Evolutionary conservation across 1,140 invertebrate genomes (phyloP).

Genomic region (Leptinotarsa lineolata): DNA sequence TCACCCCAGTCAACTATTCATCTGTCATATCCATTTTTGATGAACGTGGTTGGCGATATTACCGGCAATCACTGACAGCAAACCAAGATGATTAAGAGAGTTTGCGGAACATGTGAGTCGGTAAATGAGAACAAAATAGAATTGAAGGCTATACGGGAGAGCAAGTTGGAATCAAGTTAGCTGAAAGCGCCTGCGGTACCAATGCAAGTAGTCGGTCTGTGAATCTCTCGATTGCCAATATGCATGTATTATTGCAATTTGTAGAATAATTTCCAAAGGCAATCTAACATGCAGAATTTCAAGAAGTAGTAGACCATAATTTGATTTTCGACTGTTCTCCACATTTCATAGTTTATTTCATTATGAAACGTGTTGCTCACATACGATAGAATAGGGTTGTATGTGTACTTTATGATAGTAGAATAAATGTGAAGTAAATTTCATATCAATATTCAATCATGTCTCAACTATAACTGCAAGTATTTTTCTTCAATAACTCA

Average conservation of each 20-base stretch:
- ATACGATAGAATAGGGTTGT: too few species aligned
- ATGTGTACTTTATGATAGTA: too few species aligned
- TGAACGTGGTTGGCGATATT: slow-evolving; percentile 20
- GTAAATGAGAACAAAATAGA: slow-evolving; percentile 31
- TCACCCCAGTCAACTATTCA: too few species aligned
- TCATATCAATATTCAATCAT: too few species aligned
- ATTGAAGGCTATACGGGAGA: slow-evolving; percentile 30
- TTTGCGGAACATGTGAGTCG: slow-evolving; percentile 31
- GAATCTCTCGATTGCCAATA: slow-evolving; percentile 51
- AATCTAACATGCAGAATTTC: slow-evolving; percentile 39
- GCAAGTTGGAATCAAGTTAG: slow-evolving; percentile 30
- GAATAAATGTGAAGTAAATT: too few species aligned
- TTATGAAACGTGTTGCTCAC: too few species aligned
- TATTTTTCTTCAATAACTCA: too few species aligned
- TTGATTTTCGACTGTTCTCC: slow-evolving; percentile 12
- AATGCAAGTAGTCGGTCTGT: slow-evolving; percentile 27
- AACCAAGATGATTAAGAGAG: slow-evolving; percentile 31
- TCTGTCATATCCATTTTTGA: slow-evolving; percentile 21
- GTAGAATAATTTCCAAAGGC: slow-evolving; percentile 53
- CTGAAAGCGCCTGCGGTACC: slow-evolving; percentile 17
- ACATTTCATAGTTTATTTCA: slow-evolving; percentile 6
- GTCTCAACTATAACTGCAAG: too few species aligned
- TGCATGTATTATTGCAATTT: slow-evolving; percentile 56
- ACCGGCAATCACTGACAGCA: slow-evolving; percentile 26
- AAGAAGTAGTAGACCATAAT: slow-evolving; percentile 24